Evolutionary conservation across 2,888 invertebrate species (phyloP), one percentile per base, ranked within the genome.

Genomic region (Agonopterix heracliana): DNA sequence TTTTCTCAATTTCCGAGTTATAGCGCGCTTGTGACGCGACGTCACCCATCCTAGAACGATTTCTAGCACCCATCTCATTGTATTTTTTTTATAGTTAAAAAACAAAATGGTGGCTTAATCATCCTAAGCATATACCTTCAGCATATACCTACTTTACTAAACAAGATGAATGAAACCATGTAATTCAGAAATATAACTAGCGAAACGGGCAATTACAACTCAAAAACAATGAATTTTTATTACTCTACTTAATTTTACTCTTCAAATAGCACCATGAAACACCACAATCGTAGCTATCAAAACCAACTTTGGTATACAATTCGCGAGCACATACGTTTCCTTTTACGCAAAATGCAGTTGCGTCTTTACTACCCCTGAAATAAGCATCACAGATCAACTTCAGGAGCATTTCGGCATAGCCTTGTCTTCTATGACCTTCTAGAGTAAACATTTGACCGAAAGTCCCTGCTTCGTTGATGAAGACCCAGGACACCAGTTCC

Each of bases 241-340:
- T 10, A 38, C n/a, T 38, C 5, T 38, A 36, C 2, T 36, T 36
- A 2, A n/a, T n/a, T 38, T 38, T 50, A 42, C 53, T 55, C 11
- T 57, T 44, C 26, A 70, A 49, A 46, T 44, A 54, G 36, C 57
- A 55, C 78, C 79, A 79, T 8, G 62, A 56, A 1, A 69, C 60
- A 9, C 54, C 52, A 26, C 43, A 26, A 34, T 61, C 55, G 9
- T 47, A 34, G 9, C 49, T 49, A 34, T 47, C 49, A 48, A 78
- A 78, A 0, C 71, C 75, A 9, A 74, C 51, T 57, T 79, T 81
- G 2, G 47, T 57, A 14, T 77, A 81, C 42, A 82, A 53, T 2
- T 74, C 70, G 17, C 57, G 56, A 12, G 79, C 73, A 14, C 49
- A 59, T 0, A 45, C 17, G 53, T 82, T 83, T 1, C 68, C 70